Evolutionary conservation across 1,140 invertebrate species (phyloP).

Genomic region (Holcopasites calliopsidis): DNA sequence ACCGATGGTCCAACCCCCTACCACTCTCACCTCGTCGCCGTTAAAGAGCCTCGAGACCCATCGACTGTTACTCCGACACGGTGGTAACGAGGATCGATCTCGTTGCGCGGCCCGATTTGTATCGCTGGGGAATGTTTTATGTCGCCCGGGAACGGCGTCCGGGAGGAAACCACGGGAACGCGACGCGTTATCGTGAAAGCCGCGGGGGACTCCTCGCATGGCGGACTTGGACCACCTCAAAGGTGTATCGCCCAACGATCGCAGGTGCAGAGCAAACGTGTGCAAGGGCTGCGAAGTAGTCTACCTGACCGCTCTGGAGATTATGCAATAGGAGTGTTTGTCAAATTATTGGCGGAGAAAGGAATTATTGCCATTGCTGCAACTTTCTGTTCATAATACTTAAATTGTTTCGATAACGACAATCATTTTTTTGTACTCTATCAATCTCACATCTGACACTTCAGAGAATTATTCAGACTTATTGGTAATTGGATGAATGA

Average conservation of each 20-base stretch:
- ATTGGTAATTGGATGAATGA: too few species aligned
- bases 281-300: too few species aligned
- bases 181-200: constrained; percentile 31
- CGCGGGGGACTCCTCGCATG: constrained; percentile 1
- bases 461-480: too few species aligned
- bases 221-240: constrained; percentile 41
- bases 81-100: constrained; percentile 70
- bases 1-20: constrained; percentile 56
- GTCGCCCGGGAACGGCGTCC: constrained; percentile 32
- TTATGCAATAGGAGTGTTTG: too few species aligned
- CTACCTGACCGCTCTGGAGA: too few species aligned
- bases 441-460: too few species aligned
- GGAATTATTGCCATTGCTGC: too few species aligned
- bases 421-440: too few species aligned
- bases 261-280: too few species aligned
- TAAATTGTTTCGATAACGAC: too few species aligned
- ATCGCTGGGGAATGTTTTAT: constrained; percentile 45
- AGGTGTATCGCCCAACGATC: constrained; percentile 31
- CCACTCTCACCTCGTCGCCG: background rate
- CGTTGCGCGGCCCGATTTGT: constrained; percentile 60
- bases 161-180: constrained; percentile 32
- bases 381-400: too few species aligned
- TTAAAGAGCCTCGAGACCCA: background rate
- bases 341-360: too few species aligned
- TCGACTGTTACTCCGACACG: background rate